Base-by-base conservation (phyloP, 2,888 invertebrate species). In the Ichneumoninae sp. region DNA sequence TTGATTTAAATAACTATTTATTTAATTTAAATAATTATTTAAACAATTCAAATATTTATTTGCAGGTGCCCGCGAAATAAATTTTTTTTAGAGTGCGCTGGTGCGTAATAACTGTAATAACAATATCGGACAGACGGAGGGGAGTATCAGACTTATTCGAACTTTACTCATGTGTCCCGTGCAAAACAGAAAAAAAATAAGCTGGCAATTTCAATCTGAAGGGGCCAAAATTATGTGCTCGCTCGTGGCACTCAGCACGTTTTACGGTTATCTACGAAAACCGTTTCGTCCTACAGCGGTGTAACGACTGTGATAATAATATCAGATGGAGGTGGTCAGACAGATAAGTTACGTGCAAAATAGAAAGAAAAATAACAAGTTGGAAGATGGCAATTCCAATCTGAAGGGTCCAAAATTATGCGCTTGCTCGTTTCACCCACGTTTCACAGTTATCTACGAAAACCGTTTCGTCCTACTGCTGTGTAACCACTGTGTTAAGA, bases 211-310 rank as follows among this genome's bases (percentile, higher is more conserved):
- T 6, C 33, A 33, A 33, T 33, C 33, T 1, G 7, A 33, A 33
- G 33, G 7, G 33, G 33, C 0, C 7, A 33, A 33, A 7, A 33
- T 33, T 6, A 7, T 33, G 69, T 16, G 50, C 47, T 33, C 57
- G 22, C 77, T 57, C 26, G 26, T 57, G 36, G 47, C 44, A 36
- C 77, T 44, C 26, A 30, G 68, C 33, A 3, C 52, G 50, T 16
- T 70, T 47, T 78, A 78, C 77, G 77, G 77, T 78, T 69, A 16
- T 60, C 22, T n/a, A 6, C 16, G 33, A 16, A 16, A 66, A 36
- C 40, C n/a, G 33, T 36, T 40, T 65, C 26, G 16, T 50, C 22
- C 60, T 6, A 50, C 50, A 16, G 50, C 50, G 4, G 50, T 50
- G 50, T 50, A 5, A 50, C 5, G 16, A 16, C 50, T 50, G 50